Evolutionary conservation across 53 echinoderm and acorn worm species (phyloP), one percentile per base, ranked within the genome.

Genomic region (Echinometra lucunter): DNA sequence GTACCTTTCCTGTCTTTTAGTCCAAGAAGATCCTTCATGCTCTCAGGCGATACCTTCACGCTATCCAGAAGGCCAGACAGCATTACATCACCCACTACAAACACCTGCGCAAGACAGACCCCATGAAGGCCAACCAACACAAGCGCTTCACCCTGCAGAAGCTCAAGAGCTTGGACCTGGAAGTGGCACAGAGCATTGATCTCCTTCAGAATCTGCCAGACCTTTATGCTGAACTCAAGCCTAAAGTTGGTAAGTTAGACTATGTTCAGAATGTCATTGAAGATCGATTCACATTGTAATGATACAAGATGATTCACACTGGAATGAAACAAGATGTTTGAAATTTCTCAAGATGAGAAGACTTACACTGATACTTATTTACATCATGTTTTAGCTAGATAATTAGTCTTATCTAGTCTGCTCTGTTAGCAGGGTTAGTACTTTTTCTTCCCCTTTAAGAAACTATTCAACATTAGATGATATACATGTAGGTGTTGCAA

Each of bases 161-260:
- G 9, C 95, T 99, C n/a, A 92, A 93, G 10, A 94, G 91, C 0
- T 94, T 98, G 47, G 96, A 97, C 80, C 15, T 89, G 30, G 95
- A 95, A 17, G 94, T 99, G 6, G 94, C 96, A 27, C 87, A 96
- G 67, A 95, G 96, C 66, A 88, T 99, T 4, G 99, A 97, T 5
- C 93, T 96, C 96, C 67, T 99, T 42, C 91, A 95, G 94, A 95
- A 91, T 80, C 55, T 96, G 55, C 96, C 98, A 3, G 96, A 96
- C 45, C 57, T 97, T 3, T 98, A 99, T 70, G 87, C 94, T 30
- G 93, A 96, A 69, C 95, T 99, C 63, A 82, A 97, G 88, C 95
- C 93, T 58, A 97, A 96, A 90, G 93, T 98, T 30, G 97, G 99
- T 99, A 92, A 97, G 96, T n/a, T n/a, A n/a, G n/a, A n/a, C n/a